These are phyloP conservation scores for Balanococcus diminutus DNA, from an alignment of 2,888 invertebrate genomes.

Conservation along the genomic window DNA sequence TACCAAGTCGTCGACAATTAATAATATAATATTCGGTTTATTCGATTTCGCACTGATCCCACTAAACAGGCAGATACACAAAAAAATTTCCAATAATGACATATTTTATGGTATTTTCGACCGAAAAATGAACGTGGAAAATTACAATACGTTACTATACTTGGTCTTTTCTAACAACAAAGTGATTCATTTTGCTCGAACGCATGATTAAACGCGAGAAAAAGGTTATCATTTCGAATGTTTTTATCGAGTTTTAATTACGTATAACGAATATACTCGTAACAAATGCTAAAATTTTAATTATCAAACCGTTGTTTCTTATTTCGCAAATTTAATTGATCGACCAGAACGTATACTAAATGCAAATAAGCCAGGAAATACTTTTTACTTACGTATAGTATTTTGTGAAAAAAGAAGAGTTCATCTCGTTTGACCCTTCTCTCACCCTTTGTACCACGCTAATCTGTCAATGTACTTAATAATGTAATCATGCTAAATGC, in stretches of 20 bases:
- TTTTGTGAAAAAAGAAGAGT: too few relatives aligned
- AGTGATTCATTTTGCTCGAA: neutral
- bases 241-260: neutral
- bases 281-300: neutral
- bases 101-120: neutral
- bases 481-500: too few relatives aligned
- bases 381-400: too few relatives aligned
- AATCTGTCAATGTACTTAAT: too few relatives aligned
- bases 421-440: too few relatives aligned
- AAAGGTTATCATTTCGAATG: neutral
- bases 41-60: neutral
- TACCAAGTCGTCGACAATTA: slow-evolving; percentile 31
- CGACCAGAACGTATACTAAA: too few relatives aligned
- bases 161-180: too few relatives aligned
- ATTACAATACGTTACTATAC: neutral
- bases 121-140: too few relatives aligned
- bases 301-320: neutral
- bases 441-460: too few relatives aligned
- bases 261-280: neutral
- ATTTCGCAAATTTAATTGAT: neutral
- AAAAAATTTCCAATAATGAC: neutral
- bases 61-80: neutral
- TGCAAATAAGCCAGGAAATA: too few relatives aligned
- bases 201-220: neutral
- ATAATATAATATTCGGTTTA: slow-evolving; percentile 29